Conservation (phyloP, 2,797 vertebrate genomes). For the Lepus oiostolus region DNA sequence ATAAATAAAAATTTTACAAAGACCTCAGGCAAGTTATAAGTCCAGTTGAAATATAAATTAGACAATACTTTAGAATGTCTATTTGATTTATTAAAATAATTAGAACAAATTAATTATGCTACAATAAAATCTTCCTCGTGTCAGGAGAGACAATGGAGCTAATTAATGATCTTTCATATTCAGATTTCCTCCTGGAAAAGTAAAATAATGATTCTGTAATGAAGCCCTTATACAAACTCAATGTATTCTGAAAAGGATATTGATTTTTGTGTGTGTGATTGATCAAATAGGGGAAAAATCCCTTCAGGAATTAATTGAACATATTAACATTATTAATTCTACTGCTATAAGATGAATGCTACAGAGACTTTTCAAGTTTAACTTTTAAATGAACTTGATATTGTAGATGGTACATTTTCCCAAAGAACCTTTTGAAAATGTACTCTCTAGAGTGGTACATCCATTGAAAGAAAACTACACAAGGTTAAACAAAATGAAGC, state of each 20-base stretch:
- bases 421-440: slow-evolving; percentile 64
- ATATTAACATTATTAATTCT: slow-evolving; percentile 51
- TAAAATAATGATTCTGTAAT: slow-evolving; percentile 55
- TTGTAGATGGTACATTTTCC: slow-evolving; percentile 60
- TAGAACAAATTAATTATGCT: slow-evolving; percentile 36
- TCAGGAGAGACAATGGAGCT: slow-evolving; percentile 29
- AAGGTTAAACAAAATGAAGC: slow-evolving; percentile 64
- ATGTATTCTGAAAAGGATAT: slow-evolving; percentile 65
- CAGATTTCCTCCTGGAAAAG: slow-evolving; percentile 40
- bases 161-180: slow-evolving; percentile 12
- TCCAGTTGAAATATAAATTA: slow-evolving; percentile 41
- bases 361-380: slow-evolving; percentile 56
- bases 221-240: slow-evolving; percentile 35
- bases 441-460: neutral
- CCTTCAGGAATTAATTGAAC: slow-evolving; percentile 67
- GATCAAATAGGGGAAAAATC: slow-evolving; percentile 62
- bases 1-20: neutral
- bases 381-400: slow-evolving; percentile 74
- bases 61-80: slow-evolving; percentile 1
- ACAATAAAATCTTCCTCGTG: neutral
- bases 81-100: slow-evolving; percentile 69
- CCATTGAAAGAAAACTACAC: slow-evolving; percentile 56
- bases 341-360: slow-evolving; percentile 60
- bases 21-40: slow-evolving; percentile 30
- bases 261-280: slow-evolving; percentile 70